These are phyloP conservation scores for Drosophila asahinai DNA, from an alignment of 1,140 invertebrate species.

Conservation along the genomic window DNA sequence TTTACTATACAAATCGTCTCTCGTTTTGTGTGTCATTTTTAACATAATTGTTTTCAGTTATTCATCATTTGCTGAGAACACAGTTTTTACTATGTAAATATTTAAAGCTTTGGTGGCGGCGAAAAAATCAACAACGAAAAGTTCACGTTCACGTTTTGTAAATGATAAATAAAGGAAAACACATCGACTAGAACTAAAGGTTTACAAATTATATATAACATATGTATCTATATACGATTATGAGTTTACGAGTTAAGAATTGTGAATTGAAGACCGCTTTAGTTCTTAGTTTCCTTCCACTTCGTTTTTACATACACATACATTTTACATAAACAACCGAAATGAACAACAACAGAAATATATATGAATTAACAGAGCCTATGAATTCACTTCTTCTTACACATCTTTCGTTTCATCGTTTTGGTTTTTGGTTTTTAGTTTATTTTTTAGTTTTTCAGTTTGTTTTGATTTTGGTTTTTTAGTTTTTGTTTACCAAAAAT, in stretches of 20 bases:
- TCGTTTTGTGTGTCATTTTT: constrained; percentile 39
- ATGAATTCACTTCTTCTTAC: constrained; percentile 17
- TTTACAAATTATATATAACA: constrained; percentile 15
- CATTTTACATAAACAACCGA: constrained; percentile 75
- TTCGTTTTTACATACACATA: constrained; percentile 64
- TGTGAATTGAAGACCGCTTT: constrained; percentile 74
- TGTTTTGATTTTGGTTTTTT: constrained; percentile 65
- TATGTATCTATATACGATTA: constrained; percentile 8
- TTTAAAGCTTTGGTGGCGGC: constrained; percentile 83
- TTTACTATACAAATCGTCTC: constrained; percentile 79
- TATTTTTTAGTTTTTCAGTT: constrained; percentile 46
- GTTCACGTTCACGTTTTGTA: neutral
- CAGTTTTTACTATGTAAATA: constrained; percentile 80
- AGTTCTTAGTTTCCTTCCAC: constrained; percentile 40
- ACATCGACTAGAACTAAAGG: constrained; percentile 13
- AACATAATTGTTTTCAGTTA: constrained; percentile 56
- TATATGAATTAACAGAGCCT: constrained; percentile 59
- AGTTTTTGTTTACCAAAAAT: constrained; percentile 71
- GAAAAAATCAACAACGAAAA: constrained; percentile 52
- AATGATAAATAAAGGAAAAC: constrained; percentile 12
- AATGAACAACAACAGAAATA: constrained; percentile 63
- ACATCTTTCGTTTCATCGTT: constrained; percentile 13
- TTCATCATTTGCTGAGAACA: constrained; percentile 72
- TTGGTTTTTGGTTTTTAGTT: constrained; percentile 40
- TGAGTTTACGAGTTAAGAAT: constrained; percentile 38